Conservation (phyloP, 2,888 invertebrate genomes). For the Drosophila falleni region DNA sequence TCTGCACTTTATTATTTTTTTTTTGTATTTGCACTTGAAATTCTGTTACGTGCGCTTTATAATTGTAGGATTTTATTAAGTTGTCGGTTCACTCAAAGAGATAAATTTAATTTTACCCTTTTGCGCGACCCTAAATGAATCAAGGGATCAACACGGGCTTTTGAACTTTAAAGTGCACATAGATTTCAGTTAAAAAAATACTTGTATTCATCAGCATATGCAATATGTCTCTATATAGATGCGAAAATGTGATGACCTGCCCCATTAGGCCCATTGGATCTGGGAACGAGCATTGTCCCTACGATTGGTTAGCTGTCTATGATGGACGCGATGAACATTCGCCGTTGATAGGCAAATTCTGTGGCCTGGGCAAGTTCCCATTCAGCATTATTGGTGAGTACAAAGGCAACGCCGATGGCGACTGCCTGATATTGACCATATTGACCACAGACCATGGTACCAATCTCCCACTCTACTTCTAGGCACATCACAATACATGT, state of each 20-base stretch:
- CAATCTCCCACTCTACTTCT: constrained; percentile 9
- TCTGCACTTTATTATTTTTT: constrained; percentile 23
- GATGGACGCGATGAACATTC: constrained; percentile 95
- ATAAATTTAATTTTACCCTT: constrained; percentile 47
- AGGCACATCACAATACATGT: constrained; percentile 94
- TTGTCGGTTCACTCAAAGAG: constrained; percentile 12
- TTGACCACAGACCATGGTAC: constrained; percentile 9
- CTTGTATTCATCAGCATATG: background rate
- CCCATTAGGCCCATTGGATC: constrained; percentile 96
- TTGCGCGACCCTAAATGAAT: constrained; percentile 23
- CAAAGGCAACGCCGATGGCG: constrained; percentile 28
- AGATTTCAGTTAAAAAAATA: background rate
- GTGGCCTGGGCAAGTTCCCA: constrained; percentile 96
- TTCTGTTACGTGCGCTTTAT: constrained; percentile 35
- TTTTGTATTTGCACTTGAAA: constrained; percentile 36
- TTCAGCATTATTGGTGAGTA: constrained; percentile 93
- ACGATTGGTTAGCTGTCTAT: constrained; percentile 95
- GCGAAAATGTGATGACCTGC: constrained; percentile 97
- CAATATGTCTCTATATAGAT: constrained; percentile 85
- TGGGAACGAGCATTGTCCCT: constrained; percentile 94
- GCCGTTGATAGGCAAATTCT: constrained; percentile 95
- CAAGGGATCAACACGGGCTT: background rate
- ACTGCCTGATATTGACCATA: constrained; percentile 5
- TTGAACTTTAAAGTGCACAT: background rate
- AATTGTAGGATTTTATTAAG: constrained; percentile 47